Conservation (phyloP, 2,888 invertebrate genomes). For the Pherbina coryleti region DNA sequence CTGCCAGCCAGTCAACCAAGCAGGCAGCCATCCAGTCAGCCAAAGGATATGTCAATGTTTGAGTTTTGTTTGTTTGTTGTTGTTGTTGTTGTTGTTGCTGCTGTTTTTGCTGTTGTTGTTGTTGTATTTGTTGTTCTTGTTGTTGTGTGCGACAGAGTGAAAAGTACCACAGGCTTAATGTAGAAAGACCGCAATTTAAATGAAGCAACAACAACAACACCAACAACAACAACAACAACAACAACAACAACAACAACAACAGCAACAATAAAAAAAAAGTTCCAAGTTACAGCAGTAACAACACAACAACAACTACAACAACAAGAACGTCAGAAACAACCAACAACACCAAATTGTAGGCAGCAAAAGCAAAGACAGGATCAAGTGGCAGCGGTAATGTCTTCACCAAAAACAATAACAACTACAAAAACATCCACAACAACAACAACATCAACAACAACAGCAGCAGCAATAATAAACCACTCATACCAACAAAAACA, state of each 20-base stretch:
- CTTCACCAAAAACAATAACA: not conserved
- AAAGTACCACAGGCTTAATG: not conserved
- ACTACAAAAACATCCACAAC: not conserved
- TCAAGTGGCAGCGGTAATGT: not conserved
- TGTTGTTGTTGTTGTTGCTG: not conserved
- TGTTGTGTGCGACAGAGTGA: slow-evolving; percentile 7
- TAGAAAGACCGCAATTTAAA: slow-evolving; percentile 12
- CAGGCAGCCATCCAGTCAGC: not conserved
- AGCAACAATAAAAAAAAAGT: not conserved
- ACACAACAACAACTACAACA: too few species aligned
- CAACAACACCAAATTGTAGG: not conserved
- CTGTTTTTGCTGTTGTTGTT: not conserved
- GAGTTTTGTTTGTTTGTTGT: not conserved
- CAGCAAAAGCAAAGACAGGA: slow-evolving; percentile 6
- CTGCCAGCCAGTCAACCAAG: too few species aligned
- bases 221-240: not conserved
- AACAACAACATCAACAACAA: not conserved
- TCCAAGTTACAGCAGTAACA: not conserved
- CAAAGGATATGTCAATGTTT: not conserved
- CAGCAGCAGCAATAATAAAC: not conserved
- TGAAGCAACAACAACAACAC: not conserved
- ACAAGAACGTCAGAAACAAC: not conserved
- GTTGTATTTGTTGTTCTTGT: not conserved
- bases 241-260: not conserved
- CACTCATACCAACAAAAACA: not conserved